phyloP scores from a whole-genome alignment of 2,113 vertebrate species.

The Urocitellus parryii region DNA sequence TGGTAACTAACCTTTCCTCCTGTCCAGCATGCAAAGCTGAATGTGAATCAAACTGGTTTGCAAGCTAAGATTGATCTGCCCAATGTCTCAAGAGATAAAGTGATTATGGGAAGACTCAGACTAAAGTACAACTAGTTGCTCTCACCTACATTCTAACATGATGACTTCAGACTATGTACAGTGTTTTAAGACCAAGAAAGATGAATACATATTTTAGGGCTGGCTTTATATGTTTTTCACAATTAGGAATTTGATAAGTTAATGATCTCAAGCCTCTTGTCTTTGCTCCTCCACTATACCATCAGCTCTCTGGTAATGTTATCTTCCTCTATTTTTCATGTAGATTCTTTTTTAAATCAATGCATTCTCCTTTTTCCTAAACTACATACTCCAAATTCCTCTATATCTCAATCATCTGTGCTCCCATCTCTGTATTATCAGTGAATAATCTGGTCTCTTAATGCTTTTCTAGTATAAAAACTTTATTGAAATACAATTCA shows the following conservation, averaged over 20 bases:
- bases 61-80: not conserved
- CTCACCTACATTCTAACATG: not conserved
- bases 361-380: not conserved
- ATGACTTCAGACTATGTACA: not conserved
- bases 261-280: not conserved
- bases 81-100: not conserved
- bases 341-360: not conserved
- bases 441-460: not conserved
- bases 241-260: not conserved
- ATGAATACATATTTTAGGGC: not conserved
- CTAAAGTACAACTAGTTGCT: not conserved
- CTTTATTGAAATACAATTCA: not conserved
- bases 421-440: not conserved
- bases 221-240: not conserved
- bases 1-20: not conserved
- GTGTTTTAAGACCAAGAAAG: not conserved
- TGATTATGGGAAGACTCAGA: not conserved
- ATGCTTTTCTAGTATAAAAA: not conserved
- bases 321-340: not conserved
- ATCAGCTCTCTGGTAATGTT: not conserved
- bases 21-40: not conserved
- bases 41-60: not conserved
- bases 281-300: not conserved
- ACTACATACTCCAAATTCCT: not conserved
- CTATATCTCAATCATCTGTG: not conserved